These are phyloP conservation scores for Agrypnia vestita DNA, from an alignment of 1,140 invertebrate genomes.

Conservation along the genomic window DNA sequence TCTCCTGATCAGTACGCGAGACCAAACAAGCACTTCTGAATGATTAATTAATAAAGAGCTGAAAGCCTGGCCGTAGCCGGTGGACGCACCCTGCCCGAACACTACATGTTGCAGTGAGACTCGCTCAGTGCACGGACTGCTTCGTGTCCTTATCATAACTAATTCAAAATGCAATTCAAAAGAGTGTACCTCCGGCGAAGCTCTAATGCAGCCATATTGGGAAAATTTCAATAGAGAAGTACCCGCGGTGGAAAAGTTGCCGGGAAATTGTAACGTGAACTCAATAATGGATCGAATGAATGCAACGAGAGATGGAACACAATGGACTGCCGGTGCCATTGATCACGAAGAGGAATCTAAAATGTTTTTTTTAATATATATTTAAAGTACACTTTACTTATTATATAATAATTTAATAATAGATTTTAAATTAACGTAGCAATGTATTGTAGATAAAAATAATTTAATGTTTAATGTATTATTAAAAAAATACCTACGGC, in stretches of 20 bases:
- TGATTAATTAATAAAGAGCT: too few relatives aligned
- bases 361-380: background rate
- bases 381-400: background rate
- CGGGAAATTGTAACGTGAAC: background rate
- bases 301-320: background rate
- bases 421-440: too few relatives aligned
- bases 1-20: too few relatives aligned
- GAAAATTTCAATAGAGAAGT: conserved; percentile 38
- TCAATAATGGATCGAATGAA: conserved; percentile 17
- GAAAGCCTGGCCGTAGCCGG: too few relatives aligned
- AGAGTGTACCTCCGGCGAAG: conserved; percentile 46
- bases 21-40: too few relatives aligned
- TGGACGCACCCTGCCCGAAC: too few relatives aligned
- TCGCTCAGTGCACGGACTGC: background rate
- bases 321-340: background rate
- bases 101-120: too few relatives aligned
- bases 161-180: conserved; percentile 60
- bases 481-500: too few relatives aligned
- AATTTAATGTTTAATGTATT: too few relatives aligned
- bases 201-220: conserved; percentile 32
- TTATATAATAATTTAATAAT: background rate
- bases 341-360: background rate
- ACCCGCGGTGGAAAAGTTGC: conserved; percentile 2
- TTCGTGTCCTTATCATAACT: conserved; percentile 59
- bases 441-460: too few relatives aligned